phyloP scores from a whole-genome alignment of 2,113 vertebrate species.

The Myrmecobius fasciatus region DNA sequence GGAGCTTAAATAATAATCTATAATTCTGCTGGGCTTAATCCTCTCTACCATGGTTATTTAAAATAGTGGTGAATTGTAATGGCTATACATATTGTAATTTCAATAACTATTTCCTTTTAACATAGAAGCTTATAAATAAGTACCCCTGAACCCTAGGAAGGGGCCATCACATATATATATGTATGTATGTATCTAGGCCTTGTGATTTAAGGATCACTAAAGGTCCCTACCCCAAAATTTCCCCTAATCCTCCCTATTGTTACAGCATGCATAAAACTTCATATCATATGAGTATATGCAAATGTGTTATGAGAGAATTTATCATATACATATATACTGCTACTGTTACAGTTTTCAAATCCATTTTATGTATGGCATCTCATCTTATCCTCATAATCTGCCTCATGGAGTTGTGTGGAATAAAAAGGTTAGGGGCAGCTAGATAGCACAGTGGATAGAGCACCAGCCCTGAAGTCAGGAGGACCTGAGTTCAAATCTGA shows the following conservation, averaged over 20 bases:
- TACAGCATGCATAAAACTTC: background rate
- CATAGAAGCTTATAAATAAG: background rate
- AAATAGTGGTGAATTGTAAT: background rate
- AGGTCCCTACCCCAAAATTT: background rate
- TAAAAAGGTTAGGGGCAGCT: no score
- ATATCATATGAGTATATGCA: background rate
- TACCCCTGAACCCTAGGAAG: background rate
- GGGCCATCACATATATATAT: background rate
- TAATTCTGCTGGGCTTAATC: background rate
- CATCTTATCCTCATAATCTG: background rate
- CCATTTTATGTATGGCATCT: background rate
- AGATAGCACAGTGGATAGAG: no score
- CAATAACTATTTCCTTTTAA: constrained; percentile 24
- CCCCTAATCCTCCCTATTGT: background rate
- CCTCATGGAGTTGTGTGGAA: background rate
- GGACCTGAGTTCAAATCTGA: no score
- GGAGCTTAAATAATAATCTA: background rate
- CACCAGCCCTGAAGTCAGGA: no score
- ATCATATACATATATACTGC: background rate
- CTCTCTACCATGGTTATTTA: background rate
- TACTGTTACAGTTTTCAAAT: background rate
- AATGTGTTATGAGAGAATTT: background rate
- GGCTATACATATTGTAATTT: background rate
- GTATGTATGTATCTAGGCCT: no score
- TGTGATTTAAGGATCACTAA: background rate